Base-by-base conservation (phyloP, 2,113 vertebrate genomes). In the Tychaedon coryphoeus region DNA sequence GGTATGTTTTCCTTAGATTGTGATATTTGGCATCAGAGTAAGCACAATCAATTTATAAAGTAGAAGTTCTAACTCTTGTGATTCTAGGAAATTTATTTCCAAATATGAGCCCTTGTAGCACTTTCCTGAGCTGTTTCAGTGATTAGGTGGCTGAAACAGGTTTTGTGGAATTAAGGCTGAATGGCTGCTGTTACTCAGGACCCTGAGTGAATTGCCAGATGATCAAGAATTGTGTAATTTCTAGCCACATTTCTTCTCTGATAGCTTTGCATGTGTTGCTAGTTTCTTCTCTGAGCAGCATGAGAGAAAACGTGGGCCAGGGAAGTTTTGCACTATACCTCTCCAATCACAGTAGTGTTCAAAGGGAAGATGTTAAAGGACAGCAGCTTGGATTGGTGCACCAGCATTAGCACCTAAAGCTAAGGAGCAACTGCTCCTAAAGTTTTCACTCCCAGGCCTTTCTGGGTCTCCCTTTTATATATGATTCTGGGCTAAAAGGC, bases 161-260 rank as follows among this genome's bases (percentile, higher is more conserved):
- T 42, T 81, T 87, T 60, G 34, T 86, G 53, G 58, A 80, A 60
- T 66, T 65, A 33, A 47, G 77, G 42, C 54, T 70, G 53, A 24
- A 16, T 17, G 3, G 25, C 48, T 67, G 2, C 66, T 88, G n/a
- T 81, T 91, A 33, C 70, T 85, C 38, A 34, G 73, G 62, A 50
- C 70, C 48, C 43, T 69, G 29, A 36, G 34, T 24, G 64, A 87
- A 65, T 67, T 70, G 53, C 66, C 70, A 93, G 70, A 91, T 67
- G 22, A 75, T 43, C 61, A n/a, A 73, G 47, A 88, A 60, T 84
- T 95, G 40, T 78, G 84, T 40, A 86, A 94, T 76, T 92, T 93
- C 48, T 71, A 54, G 53, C 43, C 8, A 0, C 25, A 1, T 74
- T 92, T 76, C 42, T 86, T 67, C 45, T 92, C 38, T 34, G 56